Evolutionary conservation across 2,113 vertebrate species (phyloP).

Genomic region (Narcine bancroftii): DNA sequence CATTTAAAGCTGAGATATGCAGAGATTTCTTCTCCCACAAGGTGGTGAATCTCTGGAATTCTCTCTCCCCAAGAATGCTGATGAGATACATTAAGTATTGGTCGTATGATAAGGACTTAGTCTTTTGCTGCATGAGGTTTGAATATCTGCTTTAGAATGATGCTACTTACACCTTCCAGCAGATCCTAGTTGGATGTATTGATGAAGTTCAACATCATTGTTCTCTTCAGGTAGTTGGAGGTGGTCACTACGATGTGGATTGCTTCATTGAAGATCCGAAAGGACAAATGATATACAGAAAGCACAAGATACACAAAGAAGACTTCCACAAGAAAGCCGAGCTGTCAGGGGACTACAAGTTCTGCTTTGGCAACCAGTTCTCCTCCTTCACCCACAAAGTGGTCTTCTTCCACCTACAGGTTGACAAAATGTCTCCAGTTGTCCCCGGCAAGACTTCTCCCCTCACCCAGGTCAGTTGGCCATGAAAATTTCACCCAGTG

Average conservation of each 20-base stretch:
- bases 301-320: constrained; percentile 79
- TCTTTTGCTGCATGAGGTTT: no score
- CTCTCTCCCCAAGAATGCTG: no score
- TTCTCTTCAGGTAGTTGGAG: constrained; percentile 66
- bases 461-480: constrained; percentile 71
- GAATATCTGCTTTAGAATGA: no score
- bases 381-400: constrained; percentile 83
- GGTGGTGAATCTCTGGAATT: no score
- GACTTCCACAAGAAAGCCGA: constrained; percentile 64
- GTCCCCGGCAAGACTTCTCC: constrained; percentile 59
- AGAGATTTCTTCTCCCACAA: no score
- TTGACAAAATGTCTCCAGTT: constrained; percentile 65
- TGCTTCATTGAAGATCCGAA: constrained; percentile 72
- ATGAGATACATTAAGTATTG: no score
- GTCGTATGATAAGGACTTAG: no score
- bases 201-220: neutral
- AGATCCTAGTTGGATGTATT: neutral
- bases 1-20: no score
- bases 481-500: neutral
- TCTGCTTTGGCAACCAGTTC: constrained; percentile 90
- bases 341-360: constrained; percentile 64
- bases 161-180: no score
- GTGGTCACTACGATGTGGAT: constrained; percentile 87
- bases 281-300: constrained; percentile 63
- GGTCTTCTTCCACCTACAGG: constrained; percentile 74